Conservation (phyloP, 2,797 vertebrate genomes). For the Clarias pachynema region DNA sequence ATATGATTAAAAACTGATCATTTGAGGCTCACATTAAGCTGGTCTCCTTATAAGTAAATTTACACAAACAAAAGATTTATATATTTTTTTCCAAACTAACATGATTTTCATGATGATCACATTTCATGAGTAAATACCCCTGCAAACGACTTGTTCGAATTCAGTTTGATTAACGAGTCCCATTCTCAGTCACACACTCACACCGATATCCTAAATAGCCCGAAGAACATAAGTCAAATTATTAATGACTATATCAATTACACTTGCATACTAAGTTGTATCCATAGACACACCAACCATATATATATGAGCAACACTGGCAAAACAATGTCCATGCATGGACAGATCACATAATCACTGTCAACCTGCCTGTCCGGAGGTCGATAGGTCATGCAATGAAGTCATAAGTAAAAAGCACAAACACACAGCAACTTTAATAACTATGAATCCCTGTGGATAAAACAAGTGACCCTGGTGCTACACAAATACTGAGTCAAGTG, state of each 20-base stretch:
- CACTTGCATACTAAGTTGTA: not conserved
- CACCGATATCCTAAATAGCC: not conserved
- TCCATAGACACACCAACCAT: not conserved
- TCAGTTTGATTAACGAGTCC: not conserved
- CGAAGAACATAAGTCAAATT: not conserved
- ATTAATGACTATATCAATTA: not conserved
- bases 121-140: not conserved
- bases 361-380: not conserved
- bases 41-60: not conserved
- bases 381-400: slow-evolving; percentile 26
- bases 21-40: not conserved
- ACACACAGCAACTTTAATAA: slow-evolving; percentile 43
- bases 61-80: too few species aligned
- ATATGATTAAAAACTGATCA: not conserved
- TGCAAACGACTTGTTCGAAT: not conserved
- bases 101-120: not conserved
- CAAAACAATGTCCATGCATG: not conserved
- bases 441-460: slow-evolving; percentile 24
- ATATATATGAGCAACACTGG: not conserved
- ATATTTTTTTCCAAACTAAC: not conserved
- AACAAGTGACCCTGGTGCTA: slow-evolving; percentile 29
- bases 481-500: slow-evolving; percentile 41
- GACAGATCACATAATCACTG: not conserved
- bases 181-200: not conserved
- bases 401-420: not conserved